Base-by-base conservation (phyloP, 2,888 invertebrate genomes). In the Idaea straminata region DNA sequence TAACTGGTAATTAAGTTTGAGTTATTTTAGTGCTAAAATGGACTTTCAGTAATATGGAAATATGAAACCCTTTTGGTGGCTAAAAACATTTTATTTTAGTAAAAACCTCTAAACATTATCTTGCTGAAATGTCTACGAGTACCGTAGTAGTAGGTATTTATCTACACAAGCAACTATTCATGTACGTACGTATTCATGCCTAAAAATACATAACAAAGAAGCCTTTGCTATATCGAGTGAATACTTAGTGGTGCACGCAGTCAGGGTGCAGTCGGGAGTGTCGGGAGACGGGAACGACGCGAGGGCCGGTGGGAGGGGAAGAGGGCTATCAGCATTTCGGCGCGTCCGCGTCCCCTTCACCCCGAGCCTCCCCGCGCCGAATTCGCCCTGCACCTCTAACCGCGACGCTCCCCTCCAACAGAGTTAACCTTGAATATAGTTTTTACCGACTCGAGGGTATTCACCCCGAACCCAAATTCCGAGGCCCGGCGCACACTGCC, bases 361-460 rank as follows among this genome's bases (percentile, higher is more conserved):
- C 67, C 71, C 74, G 72, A 77, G 72, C 75, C 72, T 72, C 76
- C 77, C 75, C 82, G 79, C 85, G 78, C 85, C 86, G 85, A 87
- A 89, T 87, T 88, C 86, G 88, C 91, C 89, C 89, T 88, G 86
- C 87, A 83, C 87, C 85, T 84, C 79, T 79, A 83, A 87, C 84
- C 85, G 88, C 84, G 82, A 85, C 85, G 89, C 83, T 90, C 92
- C 92, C 91, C 89, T 91, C 91, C 87, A 85, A 81, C 77, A 81
- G 80, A 81, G 82, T 88, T 92, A 92, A 92, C 92, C 92, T 92
- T 92, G 92, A 92, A 92, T 91, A 91, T 91, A 91, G 92, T 92
- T 92, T 92, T 91, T 92, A 92, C 91, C 87, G 87, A 84, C 88
- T 78, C 75, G 90, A 92, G 92, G 92, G 92, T 92, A 92, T 92